A percentile compares a stretch with the other conserved stretches of the same genome.
Evolutionary conservation across 1,140 invertebrate species (phyloP).

Genomic region (Heliconius melpomene): DNA sequence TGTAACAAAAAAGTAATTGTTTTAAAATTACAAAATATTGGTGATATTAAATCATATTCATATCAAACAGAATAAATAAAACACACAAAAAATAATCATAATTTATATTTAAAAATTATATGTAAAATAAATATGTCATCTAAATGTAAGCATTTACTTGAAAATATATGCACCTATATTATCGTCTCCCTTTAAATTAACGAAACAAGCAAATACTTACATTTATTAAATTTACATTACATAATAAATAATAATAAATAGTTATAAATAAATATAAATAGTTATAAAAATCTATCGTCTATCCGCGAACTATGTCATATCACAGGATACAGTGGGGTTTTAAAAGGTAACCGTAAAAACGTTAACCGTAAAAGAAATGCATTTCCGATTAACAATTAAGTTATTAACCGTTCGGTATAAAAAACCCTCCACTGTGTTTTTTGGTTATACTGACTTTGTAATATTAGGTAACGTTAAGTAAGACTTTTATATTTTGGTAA

Average conservation of each 20-base stretch:
- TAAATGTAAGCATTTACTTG: constrained; percentile 11
- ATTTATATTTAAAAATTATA: not conserved
- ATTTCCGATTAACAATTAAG: not conserved
- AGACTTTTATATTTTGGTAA: not conserved
- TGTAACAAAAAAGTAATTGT: not conserved
- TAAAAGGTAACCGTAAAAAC: not conserved
- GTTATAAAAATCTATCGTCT: constrained; percentile 19
- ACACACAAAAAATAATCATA: constrained; percentile 7
- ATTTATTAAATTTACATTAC: not conserved
- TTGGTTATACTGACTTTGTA: constrained; percentile 3
- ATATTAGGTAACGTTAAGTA: not conserved
- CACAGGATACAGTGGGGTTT: constrained; percentile 23
- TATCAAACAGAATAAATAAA: not conserved
- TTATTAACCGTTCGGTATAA: not conserved
- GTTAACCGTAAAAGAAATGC: constrained; percentile 2
- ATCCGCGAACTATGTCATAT: constrained; percentile 31
- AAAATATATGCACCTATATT: constrained; percentile 29
- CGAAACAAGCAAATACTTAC: not conserved
- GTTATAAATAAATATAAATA: constrained; percentile 19
- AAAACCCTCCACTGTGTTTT: not conserved
- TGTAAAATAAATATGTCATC: not conserved
- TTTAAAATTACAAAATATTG: not conserved
- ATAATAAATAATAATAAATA: constrained; percentile 26
- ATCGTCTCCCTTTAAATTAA: constrained; percentile 21
- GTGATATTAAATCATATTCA: not conserved